Conservation (phyloP, 2,113 vertebrate species). For the Saccopteryx bilineata region DNA sequence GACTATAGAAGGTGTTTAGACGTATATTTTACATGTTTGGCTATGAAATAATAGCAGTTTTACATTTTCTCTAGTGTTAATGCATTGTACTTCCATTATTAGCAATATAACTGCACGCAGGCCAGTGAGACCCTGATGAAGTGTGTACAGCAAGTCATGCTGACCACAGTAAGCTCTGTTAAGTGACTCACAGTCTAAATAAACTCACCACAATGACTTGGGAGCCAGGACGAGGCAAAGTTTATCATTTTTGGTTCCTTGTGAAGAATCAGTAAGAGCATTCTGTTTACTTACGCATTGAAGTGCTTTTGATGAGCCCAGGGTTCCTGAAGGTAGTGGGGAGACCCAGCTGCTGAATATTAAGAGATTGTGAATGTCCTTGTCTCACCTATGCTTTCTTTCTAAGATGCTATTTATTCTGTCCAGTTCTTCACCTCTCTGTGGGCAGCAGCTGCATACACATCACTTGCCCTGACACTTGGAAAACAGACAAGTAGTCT, state of each 20-base stretch:
- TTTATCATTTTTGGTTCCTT: constrained; percentile 79
- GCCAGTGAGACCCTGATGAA: constrained; percentile 12
- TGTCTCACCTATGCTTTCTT: constrained; percentile 32
- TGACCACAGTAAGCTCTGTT: constrained; percentile 62
- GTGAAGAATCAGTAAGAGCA: constrained; percentile 71
- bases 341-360: constrained; percentile 58
- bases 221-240: constrained; percentile 74
- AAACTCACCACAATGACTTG: constrained; percentile 67
- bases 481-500: constrained; percentile 76
- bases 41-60: constrained; percentile 57
- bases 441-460: constrained; percentile 52
- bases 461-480: constrained; percentile 66
- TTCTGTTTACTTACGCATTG: constrained; percentile 79
- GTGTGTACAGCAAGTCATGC: not conserved
- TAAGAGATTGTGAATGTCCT: not conserved
- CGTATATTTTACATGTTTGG: not conserved
- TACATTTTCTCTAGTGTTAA: constrained; percentile 25
- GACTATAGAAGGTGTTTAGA: not conserved
- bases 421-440: constrained; percentile 48
- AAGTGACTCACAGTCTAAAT: constrained; percentile 78
- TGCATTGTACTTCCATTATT: not conserved
- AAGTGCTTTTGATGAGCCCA: constrained; percentile 70
- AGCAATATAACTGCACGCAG: not conserved
- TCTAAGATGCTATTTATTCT: constrained; percentile 50
- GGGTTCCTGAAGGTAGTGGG: not conserved